phyloP scores from a whole-genome alignment of 2,888 invertebrate genomes.

The Glyphotaelius pellucidus region DNA sequence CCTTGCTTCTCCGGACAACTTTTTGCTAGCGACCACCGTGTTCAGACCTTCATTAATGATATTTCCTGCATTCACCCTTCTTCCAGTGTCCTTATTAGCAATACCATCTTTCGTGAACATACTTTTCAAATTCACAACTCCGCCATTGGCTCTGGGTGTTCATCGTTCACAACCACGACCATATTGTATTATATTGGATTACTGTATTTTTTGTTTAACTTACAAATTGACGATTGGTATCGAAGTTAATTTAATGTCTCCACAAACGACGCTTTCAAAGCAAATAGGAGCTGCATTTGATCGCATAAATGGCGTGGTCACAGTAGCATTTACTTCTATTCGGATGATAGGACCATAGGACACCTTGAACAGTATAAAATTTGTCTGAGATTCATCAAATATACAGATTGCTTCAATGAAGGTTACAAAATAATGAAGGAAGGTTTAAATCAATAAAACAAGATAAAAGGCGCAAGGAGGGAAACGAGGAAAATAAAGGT shows the following conservation, averaged over 20 bases:
- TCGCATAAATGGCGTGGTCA: constrained; percentile 14
- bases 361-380: constrained; percentile 36
- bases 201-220: background rate
- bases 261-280: constrained; percentile 52
- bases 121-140: background rate
- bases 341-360: constrained; percentile 47
- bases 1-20: no score
- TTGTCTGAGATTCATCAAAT: background rate
- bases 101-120: background rate
- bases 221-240: constrained; percentile 53
- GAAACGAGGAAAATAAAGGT: no score
- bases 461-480: no score
- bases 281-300: background rate
- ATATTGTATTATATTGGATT: no score
- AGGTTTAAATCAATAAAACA: no score
- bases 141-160: background rate
- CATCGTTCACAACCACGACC: no score
- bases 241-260: constrained; percentile 53
- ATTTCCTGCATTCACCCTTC: no score
- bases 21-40: no score
- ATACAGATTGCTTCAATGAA: background rate
- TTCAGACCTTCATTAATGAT: no score
- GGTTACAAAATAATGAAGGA: background rate
- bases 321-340: constrained; percentile 41
- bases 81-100: background rate